Evolutionary conservation across 2,888 invertebrate genomes (phyloP).

Genomic region (Hydrotaea cyrtoneurina): DNA sequence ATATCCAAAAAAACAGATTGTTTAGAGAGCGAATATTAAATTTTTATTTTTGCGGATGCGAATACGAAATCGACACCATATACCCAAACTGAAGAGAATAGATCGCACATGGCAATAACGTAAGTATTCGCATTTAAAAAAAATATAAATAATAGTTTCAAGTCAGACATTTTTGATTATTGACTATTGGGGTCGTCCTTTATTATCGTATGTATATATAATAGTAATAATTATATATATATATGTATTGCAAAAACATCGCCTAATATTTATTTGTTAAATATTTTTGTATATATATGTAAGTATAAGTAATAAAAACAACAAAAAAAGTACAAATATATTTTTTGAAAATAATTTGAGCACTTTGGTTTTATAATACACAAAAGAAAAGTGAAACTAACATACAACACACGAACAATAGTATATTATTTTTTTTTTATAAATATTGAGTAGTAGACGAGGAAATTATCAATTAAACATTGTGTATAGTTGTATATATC

Average conservation of each 20-base stretch:
- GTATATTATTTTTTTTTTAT: constrained; percentile 12
- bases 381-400: constrained; percentile 24
- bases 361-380: constrained; percentile 62
- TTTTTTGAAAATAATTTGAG: constrained; percentile 64
- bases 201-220: constrained; percentile 48
- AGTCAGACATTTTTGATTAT: constrained; percentile 38
- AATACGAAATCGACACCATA: too few species aligned
- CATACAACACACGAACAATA: constrained; percentile 42
- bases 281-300: constrained; percentile 11
- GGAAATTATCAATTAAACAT: constrained; percentile 17
- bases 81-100: too few species aligned
- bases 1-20: too few species aligned
- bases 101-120: too few species aligned
- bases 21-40: too few species aligned
- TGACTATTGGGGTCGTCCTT: constrained; percentile 45
- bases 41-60: too few species aligned
- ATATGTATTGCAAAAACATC: constrained; percentile 53
- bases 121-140: too few species aligned
- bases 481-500: background rate
- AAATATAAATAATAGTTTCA: too few species aligned
- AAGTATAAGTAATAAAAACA: constrained; percentile 37
- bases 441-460: constrained; percentile 49
- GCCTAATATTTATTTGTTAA: constrained; percentile 38
- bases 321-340: constrained; percentile 53
- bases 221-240: constrained; percentile 28